These are phyloP conservation scores for Vidua chalybeata DNA, from an alignment of 2,113 vertebrate species.

Conservation along the genomic window DNA sequence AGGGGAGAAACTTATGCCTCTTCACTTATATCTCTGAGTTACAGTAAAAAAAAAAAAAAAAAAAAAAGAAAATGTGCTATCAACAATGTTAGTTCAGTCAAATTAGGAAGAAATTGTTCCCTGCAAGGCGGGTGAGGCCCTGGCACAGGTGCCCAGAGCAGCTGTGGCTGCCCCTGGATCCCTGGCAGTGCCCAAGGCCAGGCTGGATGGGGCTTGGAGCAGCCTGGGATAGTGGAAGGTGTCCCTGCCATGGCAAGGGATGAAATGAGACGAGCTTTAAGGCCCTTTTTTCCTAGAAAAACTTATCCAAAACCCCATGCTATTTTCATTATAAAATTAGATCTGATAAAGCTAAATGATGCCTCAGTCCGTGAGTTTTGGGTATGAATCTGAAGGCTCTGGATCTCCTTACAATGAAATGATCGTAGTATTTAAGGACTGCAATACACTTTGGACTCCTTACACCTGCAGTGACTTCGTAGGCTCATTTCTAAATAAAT, in stretches of 20 bases:
- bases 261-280: background rate
- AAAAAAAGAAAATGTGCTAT: background rate
- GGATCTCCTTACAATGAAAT: background rate
- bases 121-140: background rate
- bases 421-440: background rate
- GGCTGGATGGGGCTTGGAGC: rapidly evolving
- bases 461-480: background rate
- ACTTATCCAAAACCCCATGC: rapidly evolving
- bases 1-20: background rate
- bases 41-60: too few species aligned
- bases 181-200: background rate
- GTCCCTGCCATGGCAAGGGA: background rate
- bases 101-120: background rate
- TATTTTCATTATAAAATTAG: background rate
- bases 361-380: background rate
- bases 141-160: background rate
- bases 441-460: background rate
- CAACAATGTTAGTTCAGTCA: background rate
- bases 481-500: background rate
- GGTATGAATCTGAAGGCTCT: background rate
- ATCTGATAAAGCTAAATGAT: background rate
- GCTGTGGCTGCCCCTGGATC: background rate
- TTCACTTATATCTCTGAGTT: background rate
- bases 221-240: rapidly evolving
- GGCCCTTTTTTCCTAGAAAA: background rate